A percentile compares a stretch with the other conserved stretches of the same genome.
These are phyloP conservation scores for Caiman crocodilus DNA, from an alignment of 2,797 vertebrate genomes.

Conservation along the genomic window DNA sequence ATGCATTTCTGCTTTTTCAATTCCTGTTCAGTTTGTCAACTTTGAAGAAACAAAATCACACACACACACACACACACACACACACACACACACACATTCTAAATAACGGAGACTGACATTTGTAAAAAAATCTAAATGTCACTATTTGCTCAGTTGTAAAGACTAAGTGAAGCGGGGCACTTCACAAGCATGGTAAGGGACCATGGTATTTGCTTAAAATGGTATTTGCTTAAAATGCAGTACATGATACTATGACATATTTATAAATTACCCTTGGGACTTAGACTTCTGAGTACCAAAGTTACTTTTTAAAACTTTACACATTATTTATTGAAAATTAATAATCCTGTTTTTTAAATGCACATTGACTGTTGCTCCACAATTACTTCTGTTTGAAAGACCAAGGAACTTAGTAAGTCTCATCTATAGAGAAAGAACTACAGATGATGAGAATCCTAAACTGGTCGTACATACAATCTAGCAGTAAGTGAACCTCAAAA, in stretches of 20 bases:
- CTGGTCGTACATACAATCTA: not conserved
- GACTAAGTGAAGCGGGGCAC: not conserved
- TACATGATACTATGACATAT: not conserved
- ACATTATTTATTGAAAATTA: constrained; percentile 46
- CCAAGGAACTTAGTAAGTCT: constrained; percentile 57
- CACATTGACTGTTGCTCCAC: constrained; percentile 47
- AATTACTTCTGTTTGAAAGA: constrained; percentile 64
- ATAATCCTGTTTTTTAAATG: constrained; percentile 31
- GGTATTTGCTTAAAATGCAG: not conserved
- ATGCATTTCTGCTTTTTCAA: not conserved
- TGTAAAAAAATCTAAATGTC: not conserved
- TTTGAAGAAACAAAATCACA: not conserved
- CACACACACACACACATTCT: no score
- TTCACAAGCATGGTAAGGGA: no score
- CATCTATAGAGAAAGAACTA: constrained; percentile 48
- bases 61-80: no score
- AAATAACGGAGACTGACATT: not conserved
- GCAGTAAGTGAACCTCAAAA: constrained; percentile 71
- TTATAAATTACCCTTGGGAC: not conserved
- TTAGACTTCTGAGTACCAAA: not conserved
- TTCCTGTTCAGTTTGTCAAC: not conserved
- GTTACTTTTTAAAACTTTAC: constrained; percentile 4
- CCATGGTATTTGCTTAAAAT: no score
- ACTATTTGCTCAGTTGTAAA: constrained; percentile 5
- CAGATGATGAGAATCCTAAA: constrained; percentile 62